phyloP scores from a whole-genome alignment of 2,888 invertebrate genomes.

The Epirrhoe alternata region DNA sequence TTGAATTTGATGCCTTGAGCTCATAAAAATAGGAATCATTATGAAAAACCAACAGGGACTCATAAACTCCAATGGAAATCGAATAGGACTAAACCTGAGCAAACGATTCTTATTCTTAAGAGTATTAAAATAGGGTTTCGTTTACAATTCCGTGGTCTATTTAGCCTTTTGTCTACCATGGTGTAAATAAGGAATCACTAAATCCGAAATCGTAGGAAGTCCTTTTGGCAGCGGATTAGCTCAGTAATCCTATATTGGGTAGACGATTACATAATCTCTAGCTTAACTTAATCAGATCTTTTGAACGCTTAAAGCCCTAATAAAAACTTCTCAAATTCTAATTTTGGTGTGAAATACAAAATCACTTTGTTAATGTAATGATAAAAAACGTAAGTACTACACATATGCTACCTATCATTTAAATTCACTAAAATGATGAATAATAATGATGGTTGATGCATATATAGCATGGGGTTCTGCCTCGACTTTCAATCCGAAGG shows the following conservation, averaged over 20 bases:
- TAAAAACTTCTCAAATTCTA: slow-evolving; percentile 23
- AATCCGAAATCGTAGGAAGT: slow-evolving; percentile 61
- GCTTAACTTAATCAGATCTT: slow-evolving; percentile 61
- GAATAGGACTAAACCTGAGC: background rate
- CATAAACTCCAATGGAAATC: background rate
- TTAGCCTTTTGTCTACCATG: slow-evolving; percentile 35
- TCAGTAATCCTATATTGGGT: slow-evolving; percentile 67
- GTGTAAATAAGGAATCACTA: slow-evolving; percentile 54
- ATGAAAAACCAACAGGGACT: background rate
- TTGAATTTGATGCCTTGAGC: slow-evolving; percentile 14
- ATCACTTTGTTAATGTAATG: background rate
- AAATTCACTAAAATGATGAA: too few relatives aligned
- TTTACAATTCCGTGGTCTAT: background rate
- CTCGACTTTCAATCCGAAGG: too few relatives aligned
- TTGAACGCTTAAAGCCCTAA: slow-evolving; percentile 29
- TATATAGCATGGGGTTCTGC: too few relatives aligned
- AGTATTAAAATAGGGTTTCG: slow-evolving; percentile 13
- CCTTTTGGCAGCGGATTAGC: slow-evolving; percentile 57
- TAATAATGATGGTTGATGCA: too few relatives aligned
- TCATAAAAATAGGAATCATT: slow-evolving; percentile 3
- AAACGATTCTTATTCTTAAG: background rate
- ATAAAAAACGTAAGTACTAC: background rate
- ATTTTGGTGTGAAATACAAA: slow-evolving; percentile 2
- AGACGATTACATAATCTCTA: slow-evolving; percentile 62
- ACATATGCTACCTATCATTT: too few relatives aligned